Conservation (phyloP, 2,113 vertebrate species). For the Protobothrops mucrosquamatus region DNA sequence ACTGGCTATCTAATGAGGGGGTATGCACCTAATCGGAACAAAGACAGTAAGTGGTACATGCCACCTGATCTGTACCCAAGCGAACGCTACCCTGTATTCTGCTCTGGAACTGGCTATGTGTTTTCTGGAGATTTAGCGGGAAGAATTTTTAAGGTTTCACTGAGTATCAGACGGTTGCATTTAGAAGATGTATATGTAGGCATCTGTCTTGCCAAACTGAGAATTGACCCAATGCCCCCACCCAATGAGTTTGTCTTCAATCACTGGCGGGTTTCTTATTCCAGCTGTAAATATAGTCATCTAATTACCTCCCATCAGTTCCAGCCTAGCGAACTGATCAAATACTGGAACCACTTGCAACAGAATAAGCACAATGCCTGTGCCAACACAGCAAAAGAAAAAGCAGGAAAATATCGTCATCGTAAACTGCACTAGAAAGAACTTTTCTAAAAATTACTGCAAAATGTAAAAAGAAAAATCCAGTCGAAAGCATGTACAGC, state of each 20-base stretch:
- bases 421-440: conserved; percentile 76
- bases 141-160: conserved; percentile 86
- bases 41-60: conserved; percentile 97
- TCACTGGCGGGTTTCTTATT: conserved; percentile 95
- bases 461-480: conserved; percentile 58
- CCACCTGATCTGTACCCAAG: conserved; percentile 85
- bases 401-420: conserved; percentile 76
- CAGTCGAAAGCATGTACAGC: conserved; percentile 63
- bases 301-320: conserved; percentile 98
- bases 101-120: conserved; percentile 96
- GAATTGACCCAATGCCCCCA: conserved; percentile 86
- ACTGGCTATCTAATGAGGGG: conserved; percentile 93
- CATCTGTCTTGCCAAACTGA: conserved; percentile 87
- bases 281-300: conserved; percentile 96
- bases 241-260: conserved; percentile 95
- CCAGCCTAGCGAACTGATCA: conserved; percentile 89
- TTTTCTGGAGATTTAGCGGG: conserved; percentile 91
- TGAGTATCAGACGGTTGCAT: conserved; percentile 83
- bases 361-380: conserved; percentile 92
- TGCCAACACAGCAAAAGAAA: conserved; percentile 79
- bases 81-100: conserved; percentile 91
- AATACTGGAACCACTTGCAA: conserved; percentile 95
- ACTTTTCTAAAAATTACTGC: conserved; percentile 25
- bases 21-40: conserved; percentile 88
- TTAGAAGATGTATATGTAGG: conserved; percentile 96